Conservation (phyloP, 2,888 invertebrate genomes). For the Luperina testacea region DNA sequence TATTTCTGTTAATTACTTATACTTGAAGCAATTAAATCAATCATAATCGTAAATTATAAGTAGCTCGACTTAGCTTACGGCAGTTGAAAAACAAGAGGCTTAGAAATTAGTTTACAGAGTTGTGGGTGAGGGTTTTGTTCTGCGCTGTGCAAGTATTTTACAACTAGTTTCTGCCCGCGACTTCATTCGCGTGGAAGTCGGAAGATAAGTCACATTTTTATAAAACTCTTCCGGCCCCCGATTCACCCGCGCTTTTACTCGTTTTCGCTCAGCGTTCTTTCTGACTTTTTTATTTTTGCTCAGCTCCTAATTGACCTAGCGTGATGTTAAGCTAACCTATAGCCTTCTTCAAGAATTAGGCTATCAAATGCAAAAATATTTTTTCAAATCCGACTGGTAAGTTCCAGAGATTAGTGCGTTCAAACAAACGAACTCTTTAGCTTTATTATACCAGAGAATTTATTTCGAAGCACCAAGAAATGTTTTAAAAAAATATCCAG, state of each 20-base stretch:
- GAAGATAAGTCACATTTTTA: background rate
- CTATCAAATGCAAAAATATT: background rate
- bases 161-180: background rate
- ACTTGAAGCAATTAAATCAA: constrained; percentile 32
- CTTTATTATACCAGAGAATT: background rate
- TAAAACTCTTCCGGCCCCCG: background rate
- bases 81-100: background rate
- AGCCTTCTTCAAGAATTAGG: background rate
- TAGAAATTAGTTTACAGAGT: background rate
- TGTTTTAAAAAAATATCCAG: background rate
- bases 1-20: constrained; percentile 35
- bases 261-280: background rate
- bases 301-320: background rate
- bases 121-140: background rate
- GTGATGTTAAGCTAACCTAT: background rate
- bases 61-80: background rate
- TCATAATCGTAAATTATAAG: constrained; percentile 23
- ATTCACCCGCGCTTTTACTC: background rate
- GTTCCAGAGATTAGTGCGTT: background rate
- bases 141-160: background rate
- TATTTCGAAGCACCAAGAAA: no score
- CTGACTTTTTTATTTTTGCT: background rate
- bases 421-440: background rate
- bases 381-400: background rate
- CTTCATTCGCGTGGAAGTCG: background rate